Conservation (phyloP, 2,113 vertebrate genomes). For the Lycocorax pyrrhopterus region DNA sequence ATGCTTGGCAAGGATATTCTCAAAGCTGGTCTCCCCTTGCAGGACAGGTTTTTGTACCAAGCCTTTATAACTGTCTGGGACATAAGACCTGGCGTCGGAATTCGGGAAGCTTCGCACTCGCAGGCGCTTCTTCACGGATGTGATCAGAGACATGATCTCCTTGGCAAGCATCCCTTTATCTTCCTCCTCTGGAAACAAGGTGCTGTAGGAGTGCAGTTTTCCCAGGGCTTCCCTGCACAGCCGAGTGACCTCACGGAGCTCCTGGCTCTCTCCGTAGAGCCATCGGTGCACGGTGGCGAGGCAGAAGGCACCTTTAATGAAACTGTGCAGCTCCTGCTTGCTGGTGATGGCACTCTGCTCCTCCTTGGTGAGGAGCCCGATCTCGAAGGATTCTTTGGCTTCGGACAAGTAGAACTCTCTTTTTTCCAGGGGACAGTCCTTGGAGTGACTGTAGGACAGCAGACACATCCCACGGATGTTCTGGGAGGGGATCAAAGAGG, state of each 20-base stretch:
- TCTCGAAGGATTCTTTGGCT: constrained; percentile 86
- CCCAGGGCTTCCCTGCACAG: constrained; percentile 78
- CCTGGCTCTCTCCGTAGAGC: constrained; percentile 58
- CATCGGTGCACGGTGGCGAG: constrained; percentile 76
- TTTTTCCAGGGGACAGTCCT: constrained; percentile 70
- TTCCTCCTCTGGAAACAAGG: background rate
- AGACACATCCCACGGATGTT: constrained; percentile 86
- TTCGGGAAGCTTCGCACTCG: constrained; percentile 72
- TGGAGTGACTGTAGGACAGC: constrained; percentile 84
- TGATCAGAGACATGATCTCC: constrained; percentile 78
- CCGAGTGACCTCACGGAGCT: background rate
- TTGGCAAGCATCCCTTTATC: constrained; percentile 69
- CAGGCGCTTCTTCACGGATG: constrained; percentile 69
- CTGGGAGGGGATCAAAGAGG: constrained; percentile 60
- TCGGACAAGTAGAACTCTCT: constrained; percentile 70
- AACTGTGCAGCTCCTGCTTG: constrained; percentile 88
- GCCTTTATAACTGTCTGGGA: constrained; percentile 81
- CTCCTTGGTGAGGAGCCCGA: constrained; percentile 83
- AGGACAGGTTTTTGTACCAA: constrained; percentile 37
- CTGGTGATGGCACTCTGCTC: constrained; percentile 71
- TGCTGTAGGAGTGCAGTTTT: constrained; percentile 73
- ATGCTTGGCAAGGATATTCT: constrained; percentile 71
- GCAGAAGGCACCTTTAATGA: constrained; percentile 86
- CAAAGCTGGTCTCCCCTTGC: constrained; percentile 68
- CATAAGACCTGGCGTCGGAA: constrained; percentile 78